phyloP scores from a whole-genome alignment of 2,113 vertebrate species.

The Callaeas wilsoni region DNA sequence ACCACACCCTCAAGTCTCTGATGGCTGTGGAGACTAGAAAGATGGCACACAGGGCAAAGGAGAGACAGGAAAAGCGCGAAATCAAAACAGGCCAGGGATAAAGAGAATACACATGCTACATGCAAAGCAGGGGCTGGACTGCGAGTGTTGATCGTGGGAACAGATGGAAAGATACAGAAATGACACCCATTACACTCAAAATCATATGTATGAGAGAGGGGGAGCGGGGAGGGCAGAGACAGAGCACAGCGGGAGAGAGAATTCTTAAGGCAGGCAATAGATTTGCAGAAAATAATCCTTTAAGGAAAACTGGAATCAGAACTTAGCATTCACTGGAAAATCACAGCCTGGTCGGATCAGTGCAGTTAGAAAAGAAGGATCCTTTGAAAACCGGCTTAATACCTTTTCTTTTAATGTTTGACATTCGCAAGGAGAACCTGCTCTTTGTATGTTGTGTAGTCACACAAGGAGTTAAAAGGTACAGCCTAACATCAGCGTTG shows the following conservation, averaged over 20 bases:
- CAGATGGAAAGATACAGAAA: constrained; percentile 55
- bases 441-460: not conserved
- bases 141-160: constrained; percentile 35
- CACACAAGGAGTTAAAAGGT: not conserved
- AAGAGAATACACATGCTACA: not conserved
- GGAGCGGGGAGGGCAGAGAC: not conserved
- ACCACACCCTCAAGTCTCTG: not conserved
- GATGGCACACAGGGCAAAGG: not conserved
- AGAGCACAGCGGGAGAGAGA: not conserved
- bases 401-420: not conserved
- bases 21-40: not conserved
- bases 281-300: not conserved
- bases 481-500: not conserved
- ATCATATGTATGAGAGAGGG: not conserved
- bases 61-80: constrained; percentile 21
- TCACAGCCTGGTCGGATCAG: not conserved
- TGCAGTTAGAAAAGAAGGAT: not conserved
- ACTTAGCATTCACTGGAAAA: not conserved
- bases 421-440: not conserved
- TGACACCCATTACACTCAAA: constrained; percentile 35
- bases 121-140: constrained; percentile 58
- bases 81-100: constrained; percentile 38
- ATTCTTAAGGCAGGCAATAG: not conserved
- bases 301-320: not conserved
- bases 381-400: not conserved